phyloP scores from a whole-genome alignment of 2,888 invertebrate genomes.

The Ellobium chinense region DNA sequence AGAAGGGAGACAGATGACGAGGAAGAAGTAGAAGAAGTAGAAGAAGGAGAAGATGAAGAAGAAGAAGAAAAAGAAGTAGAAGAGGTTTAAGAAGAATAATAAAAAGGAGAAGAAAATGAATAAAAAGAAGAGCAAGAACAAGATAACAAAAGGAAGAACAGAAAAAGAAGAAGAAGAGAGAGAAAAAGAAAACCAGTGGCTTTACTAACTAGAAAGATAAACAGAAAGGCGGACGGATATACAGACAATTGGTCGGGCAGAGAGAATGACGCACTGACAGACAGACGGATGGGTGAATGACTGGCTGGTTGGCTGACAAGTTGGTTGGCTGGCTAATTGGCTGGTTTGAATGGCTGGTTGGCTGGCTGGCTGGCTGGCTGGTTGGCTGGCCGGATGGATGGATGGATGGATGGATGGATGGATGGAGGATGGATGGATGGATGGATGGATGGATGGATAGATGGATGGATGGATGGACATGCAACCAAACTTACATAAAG shows the following conservation, averaged over 20 bases:
- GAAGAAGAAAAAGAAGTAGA: neutral
- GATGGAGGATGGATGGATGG: neutral
- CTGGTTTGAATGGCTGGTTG: neutral
- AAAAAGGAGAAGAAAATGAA: neutral
- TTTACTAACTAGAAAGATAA: neutral
- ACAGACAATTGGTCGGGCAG: slow-evolving; percentile 19
- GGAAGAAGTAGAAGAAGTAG: neutral
- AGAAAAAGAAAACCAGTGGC: slow-evolving; percentile 2
- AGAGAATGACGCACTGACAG: slow-evolving; percentile 4
- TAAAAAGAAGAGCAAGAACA: neutral
- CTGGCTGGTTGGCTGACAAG: neutral
- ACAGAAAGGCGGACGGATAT: slow-evolving; percentile 30
- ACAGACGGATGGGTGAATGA: neutral
- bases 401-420: neutral
- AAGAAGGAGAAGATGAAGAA: neutral
- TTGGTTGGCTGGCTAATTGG: too few relatives aligned
- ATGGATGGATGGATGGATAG: neutral
- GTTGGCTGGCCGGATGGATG: neutral
- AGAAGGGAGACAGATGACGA: neutral
- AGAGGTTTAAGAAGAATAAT: neutral
- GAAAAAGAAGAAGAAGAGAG: neutral
- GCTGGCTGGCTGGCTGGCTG: neutral
- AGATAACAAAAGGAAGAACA: neutral
- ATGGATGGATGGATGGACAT: neutral
- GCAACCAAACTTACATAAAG: too few relatives aligned